Evolutionary conservation across 2,888 invertebrate genomes (phyloP).

Genomic region (Hypomecis atomaria): DNA sequence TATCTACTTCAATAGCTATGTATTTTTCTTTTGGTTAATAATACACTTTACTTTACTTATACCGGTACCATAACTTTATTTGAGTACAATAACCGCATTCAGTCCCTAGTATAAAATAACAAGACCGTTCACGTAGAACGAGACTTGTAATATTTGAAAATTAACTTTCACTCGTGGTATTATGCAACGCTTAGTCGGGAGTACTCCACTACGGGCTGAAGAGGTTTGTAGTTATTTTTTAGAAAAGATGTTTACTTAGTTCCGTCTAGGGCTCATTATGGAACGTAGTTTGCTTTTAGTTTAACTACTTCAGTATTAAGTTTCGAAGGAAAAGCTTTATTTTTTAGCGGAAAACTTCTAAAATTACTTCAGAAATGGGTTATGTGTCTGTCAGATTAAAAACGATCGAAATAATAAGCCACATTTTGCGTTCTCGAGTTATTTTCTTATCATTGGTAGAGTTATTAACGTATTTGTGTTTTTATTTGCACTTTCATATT

Average conservation of each 20-base stretch:
- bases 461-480: too few relatives aligned
- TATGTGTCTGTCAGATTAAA: too few relatives aligned
- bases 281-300: slow-evolving; percentile 18
- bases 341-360: slow-evolving; percentile 9
- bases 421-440: too few relatives aligned
- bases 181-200: slow-evolving; percentile 42
- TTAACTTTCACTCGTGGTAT: slow-evolving; percentile 52
- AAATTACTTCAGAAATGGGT: background rate
- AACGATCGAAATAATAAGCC: too few relatives aligned
- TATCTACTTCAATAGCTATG: too few relatives aligned
- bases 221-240: slow-evolving; percentile 27
- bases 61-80: too few relatives aligned
- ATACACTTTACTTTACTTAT: too few relatives aligned
- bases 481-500: too few relatives aligned
- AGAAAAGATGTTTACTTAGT: slow-evolving; percentile 24
- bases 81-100: too few relatives aligned
- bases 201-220: slow-evolving; percentile 14
- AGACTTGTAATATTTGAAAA: slow-evolving; percentile 59
- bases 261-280: slow-evolving; percentile 22
- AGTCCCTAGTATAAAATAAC: slow-evolving; percentile 48
- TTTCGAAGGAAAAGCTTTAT: slow-evolving; percentile 1
- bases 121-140: slow-evolving; percentile 55
- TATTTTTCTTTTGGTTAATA: too few relatives aligned
- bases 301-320: slow-evolving; percentile 5
- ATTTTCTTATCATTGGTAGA: too few relatives aligned